Evolutionary conservation across 2,797 vertebrate genomes (phyloP).

Genomic region (Harpagifer antarcticus): DNA sequence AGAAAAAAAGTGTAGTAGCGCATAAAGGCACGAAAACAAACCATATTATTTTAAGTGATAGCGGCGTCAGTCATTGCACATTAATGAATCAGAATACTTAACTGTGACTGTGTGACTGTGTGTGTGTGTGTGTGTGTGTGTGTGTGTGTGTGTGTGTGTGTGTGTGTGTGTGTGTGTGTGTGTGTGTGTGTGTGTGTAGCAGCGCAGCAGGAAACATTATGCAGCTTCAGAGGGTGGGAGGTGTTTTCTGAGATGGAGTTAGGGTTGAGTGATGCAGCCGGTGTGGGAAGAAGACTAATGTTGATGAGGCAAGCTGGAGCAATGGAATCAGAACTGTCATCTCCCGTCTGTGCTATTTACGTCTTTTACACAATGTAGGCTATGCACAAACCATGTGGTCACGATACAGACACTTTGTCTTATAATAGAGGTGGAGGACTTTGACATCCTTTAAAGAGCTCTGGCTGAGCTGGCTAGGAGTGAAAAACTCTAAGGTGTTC

Average conservation of each 20-base stretch:
- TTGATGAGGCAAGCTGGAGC: slow-evolving; percentile 63
- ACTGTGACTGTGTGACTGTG: no score
- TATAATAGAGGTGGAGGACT: slow-evolving; percentile 39
- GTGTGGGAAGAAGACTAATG: slow-evolving; percentile 61
- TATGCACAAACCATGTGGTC: slow-evolving; percentile 27
- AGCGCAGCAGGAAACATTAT: slow-evolving; percentile 12
- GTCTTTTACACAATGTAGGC: slow-evolving; percentile 36
- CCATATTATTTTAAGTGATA: background rate
- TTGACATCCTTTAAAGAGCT: slow-evolving; percentile 43
- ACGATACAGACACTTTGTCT: slow-evolving; percentile 21
- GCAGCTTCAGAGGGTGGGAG: slow-evolving; percentile 52
- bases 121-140: slow-evolving; percentile 2
- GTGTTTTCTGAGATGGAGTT: slow-evolving; percentile 52
- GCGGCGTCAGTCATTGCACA: no score
- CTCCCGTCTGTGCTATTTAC: slow-evolving; percentile 50
- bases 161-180: slow-evolving; percentile 4
- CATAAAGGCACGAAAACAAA: background rate
- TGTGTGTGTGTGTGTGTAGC: slow-evolving; percentile 16
- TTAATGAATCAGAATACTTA: no score
- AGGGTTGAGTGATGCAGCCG: slow-evolving; percentile 54
- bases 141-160: slow-evolving; percentile 16
- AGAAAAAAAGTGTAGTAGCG: background rate
- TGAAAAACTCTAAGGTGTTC: slow-evolving; percentile 41
- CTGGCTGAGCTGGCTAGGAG: slow-evolving; percentile 44
- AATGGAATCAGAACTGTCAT: slow-evolving; percentile 57